phyloP scores from a whole-genome alignment of 1,140 invertebrate genomes.

The Lepeophtheirus salmonis region DNA sequence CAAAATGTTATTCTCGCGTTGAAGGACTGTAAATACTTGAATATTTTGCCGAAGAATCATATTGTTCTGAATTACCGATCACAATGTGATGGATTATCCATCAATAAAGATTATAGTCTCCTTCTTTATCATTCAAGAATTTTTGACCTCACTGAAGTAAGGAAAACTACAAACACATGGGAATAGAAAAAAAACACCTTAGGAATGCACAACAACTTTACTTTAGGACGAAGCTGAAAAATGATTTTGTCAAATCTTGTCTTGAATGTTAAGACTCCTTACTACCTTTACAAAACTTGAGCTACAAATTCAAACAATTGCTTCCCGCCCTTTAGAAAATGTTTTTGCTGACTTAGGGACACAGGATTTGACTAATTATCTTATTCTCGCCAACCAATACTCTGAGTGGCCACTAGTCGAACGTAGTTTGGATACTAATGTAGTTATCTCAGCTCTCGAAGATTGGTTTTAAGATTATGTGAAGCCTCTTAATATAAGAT shows the following conservation, averaged over 20 bases:
- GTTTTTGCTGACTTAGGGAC: not conserved
- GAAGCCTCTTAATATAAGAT: not conserved
- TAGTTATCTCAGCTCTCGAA: not conserved
- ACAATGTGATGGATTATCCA: not conserved
- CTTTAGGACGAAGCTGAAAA: not conserved
- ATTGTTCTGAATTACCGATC: not conserved
- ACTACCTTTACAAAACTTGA: not conserved
- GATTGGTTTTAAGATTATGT: not conserved
- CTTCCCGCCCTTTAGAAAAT: not conserved
- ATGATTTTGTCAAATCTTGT: not conserved
- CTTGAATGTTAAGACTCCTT: too few relatives aligned
- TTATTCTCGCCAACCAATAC: not conserved
- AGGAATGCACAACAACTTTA: not conserved
- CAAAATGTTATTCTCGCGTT: too few relatives aligned
- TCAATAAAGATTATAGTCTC: not conserved
- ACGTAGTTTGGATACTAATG: too few relatives aligned
- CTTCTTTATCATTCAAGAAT: not conserved
- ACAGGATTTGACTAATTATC: not conserved
- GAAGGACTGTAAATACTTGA: not conserved
- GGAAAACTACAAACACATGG: not conserved
- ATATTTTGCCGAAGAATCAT: not conserved
- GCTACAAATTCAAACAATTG: not conserved
- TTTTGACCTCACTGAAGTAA: not conserved
- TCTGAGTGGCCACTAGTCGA: too few relatives aligned
- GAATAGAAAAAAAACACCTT: not conserved